phyloP scores from a whole-genome alignment of 2,797 vertebrate species.

The Epinephelus malabaricus region DNA sequence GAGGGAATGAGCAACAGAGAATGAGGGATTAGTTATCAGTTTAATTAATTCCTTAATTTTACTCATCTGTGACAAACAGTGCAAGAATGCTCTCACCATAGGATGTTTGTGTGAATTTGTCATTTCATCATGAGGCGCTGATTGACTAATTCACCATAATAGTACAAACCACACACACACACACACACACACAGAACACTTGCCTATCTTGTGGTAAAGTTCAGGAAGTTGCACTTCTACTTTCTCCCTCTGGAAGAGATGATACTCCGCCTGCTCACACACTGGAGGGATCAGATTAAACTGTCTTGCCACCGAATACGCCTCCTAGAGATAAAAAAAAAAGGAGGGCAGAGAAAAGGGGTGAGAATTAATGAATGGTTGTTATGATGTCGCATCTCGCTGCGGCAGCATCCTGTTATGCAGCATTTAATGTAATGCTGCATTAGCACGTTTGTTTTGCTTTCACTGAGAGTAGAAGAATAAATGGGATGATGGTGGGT shows the following conservation, averaged over 20 bases:
- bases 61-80: conserved; percentile 1
- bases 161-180: neutral
- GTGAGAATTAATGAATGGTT: neutral
- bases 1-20: conserved; percentile 6
- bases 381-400: conserved; percentile 2
- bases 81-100: neutral
- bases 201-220: conserved; percentile 98
- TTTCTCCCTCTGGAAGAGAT: conserved; percentile 98
- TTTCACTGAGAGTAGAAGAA: neutral
- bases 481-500: neutral
- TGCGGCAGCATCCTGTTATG: neutral
- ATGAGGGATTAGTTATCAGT: neutral
- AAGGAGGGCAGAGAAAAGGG: neutral
- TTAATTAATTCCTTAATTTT: neutral
- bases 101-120: neutral
- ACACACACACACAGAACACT: conserved; percentile 51
- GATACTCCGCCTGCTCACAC: conserved; percentile 98
- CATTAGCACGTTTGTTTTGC: conserved; percentile 6
- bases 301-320: conserved; percentile 97
- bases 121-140: neutral
- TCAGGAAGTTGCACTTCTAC: conserved; percentile 98
- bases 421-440: neutral
- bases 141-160: neutral
- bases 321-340: conserved; percentile 87
- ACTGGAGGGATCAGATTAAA: conserved; percentile 98